Conservation (phyloP, 2,888 invertebrate species). For the Acanthosoma haemorrhoidale region DNA sequence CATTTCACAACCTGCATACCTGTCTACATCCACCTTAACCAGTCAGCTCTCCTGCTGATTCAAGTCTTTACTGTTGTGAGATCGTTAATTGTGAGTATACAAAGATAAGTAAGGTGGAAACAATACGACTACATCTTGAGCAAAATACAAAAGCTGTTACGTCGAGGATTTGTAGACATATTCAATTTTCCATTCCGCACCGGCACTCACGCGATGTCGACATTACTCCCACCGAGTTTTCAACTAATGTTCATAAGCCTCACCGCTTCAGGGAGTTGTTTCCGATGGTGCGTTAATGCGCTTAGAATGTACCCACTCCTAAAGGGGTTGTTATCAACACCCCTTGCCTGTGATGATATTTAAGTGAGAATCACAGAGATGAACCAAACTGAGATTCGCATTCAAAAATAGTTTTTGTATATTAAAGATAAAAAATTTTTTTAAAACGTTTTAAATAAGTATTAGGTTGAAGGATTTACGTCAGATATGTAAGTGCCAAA, state of each 20-base stretch:
- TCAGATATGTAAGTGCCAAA: constrained; percentile 21
- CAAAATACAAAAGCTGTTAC: too few relatives aligned
- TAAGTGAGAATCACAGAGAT: neutral
- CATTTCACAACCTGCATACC: too few relatives aligned
- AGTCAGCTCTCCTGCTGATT: too few relatives aligned
- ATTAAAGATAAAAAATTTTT: too few relatives aligned
- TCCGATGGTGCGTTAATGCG: neutral
- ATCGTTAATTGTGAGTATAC: too few relatives aligned
- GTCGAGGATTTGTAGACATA: neutral
- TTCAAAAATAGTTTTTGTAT: too few relatives aligned
- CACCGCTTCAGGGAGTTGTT: neutral
- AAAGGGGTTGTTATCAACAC: neutral
- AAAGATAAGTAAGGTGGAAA: too few relatives aligned
- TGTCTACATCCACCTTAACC: too few relatives aligned
- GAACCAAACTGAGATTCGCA: too few relatives aligned
- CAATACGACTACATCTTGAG: too few relatives aligned
- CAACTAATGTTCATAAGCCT: neutral
- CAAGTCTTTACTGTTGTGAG: too few relatives aligned
- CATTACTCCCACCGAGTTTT: neutral
- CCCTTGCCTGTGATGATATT: neutral
- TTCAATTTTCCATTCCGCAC: constrained; percentile 1
- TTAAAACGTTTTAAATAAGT: neutral
- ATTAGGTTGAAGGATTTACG: constrained; percentile 18
- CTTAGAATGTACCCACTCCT: neutral
- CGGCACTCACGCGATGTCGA: neutral